phyloP scores from a whole-genome alignment of 2,888 invertebrate species.

The Ferrisia virgata region DNA sequence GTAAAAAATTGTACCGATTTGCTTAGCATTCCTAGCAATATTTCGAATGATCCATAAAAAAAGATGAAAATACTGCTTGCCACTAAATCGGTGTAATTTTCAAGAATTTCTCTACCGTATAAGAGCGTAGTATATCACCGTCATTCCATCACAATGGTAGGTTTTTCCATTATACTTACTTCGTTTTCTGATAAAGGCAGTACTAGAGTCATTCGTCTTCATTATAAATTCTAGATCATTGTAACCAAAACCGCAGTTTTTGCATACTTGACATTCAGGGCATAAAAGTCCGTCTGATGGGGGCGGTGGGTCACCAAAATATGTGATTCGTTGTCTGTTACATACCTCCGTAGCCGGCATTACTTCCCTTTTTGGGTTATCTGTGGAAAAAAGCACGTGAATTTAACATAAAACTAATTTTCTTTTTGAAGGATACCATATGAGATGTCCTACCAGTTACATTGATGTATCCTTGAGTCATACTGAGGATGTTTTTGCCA shows the following conservation, averaged over 20 bases:
- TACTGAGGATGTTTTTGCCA: slow-evolving; percentile 77
- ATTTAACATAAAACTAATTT: too few species aligned
- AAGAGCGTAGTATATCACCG: too few species aligned
- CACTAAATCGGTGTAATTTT: too few species aligned
- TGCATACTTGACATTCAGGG: slow-evolving; percentile 60
- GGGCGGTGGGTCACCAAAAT: slow-evolving; percentile 55
- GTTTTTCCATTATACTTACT: background rate
- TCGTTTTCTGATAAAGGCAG: background rate
- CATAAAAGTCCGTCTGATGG: slow-evolving; percentile 60
- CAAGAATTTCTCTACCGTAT: too few species aligned
- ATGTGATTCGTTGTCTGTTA: slow-evolving; percentile 37
- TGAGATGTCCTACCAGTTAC: slow-evolving; percentile 70
- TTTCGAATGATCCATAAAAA: too few species aligned
- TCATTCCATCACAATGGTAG: too few species aligned
- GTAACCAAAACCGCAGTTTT: slow-evolving; percentile 57
- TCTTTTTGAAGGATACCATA: too few species aligned
- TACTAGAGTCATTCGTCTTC: slow-evolving; percentile 47
- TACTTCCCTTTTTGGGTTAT: slow-evolving; percentile 19
- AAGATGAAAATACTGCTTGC: too few species aligned
- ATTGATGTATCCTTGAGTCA: slow-evolving; percentile 70
- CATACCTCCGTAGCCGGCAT: slow-evolving; percentile 1
- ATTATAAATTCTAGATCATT: slow-evolving; percentile 56
- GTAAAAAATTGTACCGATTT: too few species aligned
- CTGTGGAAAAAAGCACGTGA: background rate
- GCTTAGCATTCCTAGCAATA: too few species aligned